Base-by-base conservation (phyloP, 2,797 vertebrate genomes). In the Pempheris klunzingeri region DNA sequence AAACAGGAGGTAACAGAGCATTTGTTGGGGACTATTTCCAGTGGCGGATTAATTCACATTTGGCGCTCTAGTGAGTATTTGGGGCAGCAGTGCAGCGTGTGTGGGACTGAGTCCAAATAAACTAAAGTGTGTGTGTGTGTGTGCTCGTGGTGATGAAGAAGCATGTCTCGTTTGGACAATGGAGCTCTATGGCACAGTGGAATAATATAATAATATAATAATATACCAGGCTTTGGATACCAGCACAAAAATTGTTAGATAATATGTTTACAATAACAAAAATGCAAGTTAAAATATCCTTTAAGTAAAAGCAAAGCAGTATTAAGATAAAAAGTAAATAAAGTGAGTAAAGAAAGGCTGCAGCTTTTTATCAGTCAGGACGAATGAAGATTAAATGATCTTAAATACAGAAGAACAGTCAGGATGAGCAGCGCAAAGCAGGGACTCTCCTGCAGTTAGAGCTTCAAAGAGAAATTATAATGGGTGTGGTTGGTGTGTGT, bases 391-490 rank as follows among this genome's bases (percentile, higher is more conserved):
- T 53, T 12, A 47, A 68, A 41, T 43, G 26, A n/a, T 50, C 1
- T 18, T 20, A 34, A 50, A 53, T 0, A 6, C 15, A 26, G 44
- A 28, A 32, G 26, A 81, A 28, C 54, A 64, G 6, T 28, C 5
- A 4, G 24, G 50, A 36, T 64, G 58, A 41, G 7, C 28, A 17
- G 32, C 26, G 15, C 49, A 22, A 73, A 75, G 36, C 73, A 39
- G 67, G 41, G 64, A 60, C 66, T 79, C 82, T 77, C 57, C 66
- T 7, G 22, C 70, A 68, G 39, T 61, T 41, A 0, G 3, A 39
- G 52, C 82, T 81, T 85, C 84, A 89, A 85, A 87, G 80, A 57
- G 1, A 22, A 70, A 85, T 78, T 78, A 77, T 78, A 49, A 52
- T 47, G 84, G 72, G 82, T 79, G 84, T 85, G 82, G 84, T 52